phyloP scores from a whole-genome alignment of 2,797 vertebrate genomes.

The Enoplosus armatus region DNA sequence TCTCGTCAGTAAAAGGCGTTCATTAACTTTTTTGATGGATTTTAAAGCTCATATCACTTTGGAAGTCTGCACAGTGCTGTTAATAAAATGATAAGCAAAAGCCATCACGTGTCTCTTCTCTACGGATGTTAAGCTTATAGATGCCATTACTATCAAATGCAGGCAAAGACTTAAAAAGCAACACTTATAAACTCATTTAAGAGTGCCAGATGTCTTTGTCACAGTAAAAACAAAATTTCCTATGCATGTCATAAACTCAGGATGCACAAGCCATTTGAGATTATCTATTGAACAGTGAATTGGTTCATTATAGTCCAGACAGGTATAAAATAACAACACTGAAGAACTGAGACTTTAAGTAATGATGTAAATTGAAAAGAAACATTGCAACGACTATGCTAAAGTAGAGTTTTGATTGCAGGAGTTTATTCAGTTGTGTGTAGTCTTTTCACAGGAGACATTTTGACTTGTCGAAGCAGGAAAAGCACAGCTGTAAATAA shows the following conservation, averaged over 20 bases:
- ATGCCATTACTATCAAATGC: background rate
- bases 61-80: slow-evolving; percentile 85
- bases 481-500: background rate
- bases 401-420: background rate
- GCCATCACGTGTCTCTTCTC: slow-evolving; percentile 1
- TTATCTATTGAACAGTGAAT: background rate
- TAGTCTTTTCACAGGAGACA: background rate
- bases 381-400: background rate
- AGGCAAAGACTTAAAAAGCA: background rate
- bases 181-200: background rate
- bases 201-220: background rate
- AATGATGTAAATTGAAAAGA: background rate
- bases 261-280: background rate
- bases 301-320: no score
- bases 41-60: slow-evolving; percentile 84
- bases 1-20: slow-evolving; percentile 71
- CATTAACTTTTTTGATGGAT: slow-evolving; percentile 71
- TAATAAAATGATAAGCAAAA: slow-evolving; percentile 82
- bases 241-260: background rate
- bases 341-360: background rate
- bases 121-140: background rate
- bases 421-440: background rate
- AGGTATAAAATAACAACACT: no score
- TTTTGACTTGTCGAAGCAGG: background rate
- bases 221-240: background rate